phyloP scores from a whole-genome alignment of 2,888 invertebrate genomes.

The Villa cingulata region DNA sequence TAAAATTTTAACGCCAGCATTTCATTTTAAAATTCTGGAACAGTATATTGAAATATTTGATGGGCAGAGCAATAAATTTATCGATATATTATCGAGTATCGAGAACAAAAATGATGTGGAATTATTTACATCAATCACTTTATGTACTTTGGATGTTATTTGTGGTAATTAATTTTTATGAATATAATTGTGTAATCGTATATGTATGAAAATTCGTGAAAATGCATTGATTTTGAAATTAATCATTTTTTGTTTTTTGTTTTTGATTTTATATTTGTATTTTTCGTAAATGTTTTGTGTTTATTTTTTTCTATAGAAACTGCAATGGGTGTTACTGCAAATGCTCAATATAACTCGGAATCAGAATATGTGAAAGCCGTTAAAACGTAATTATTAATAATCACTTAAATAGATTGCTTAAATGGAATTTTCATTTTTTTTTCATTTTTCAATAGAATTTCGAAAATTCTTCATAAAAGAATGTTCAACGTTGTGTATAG shows the following conservation, averaged over 20 bases:
- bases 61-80: slow-evolving; percentile 42
- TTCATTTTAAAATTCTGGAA: slow-evolving; percentile 59
- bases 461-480: slow-evolving; percentile 30
- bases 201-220: too few species aligned
- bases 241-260: too few species aligned
- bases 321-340: slow-evolving; percentile 65
- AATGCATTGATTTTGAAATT: too few species aligned
- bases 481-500: slow-evolving; percentile 33
- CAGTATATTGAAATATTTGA: slow-evolving; percentile 53
- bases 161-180: too few species aligned
- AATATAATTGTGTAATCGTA: too few species aligned
- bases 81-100: slow-evolving; percentile 20
- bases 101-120: slow-evolving; percentile 34
- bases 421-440: not conserved
- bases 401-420: too few species aligned
- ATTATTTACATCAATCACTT: slow-evolving; percentile 43
- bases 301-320: slow-evolving; percentile 49
- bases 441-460: slow-evolving; percentile 19
- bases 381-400: slow-evolving; percentile 42
- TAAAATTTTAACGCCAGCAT: slow-evolving; percentile 56
- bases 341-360: slow-evolving; percentile 54
- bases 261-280: too few species aligned
- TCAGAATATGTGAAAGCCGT: slow-evolving; percentile 63
- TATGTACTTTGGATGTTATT: slow-evolving; percentile 43
- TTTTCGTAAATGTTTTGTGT: too few species aligned